These are phyloP conservation scores for Petrocephalus sullivani DNA, from an alignment of 2,797 vertebrate species.

Conservation along the genomic window DNA sequence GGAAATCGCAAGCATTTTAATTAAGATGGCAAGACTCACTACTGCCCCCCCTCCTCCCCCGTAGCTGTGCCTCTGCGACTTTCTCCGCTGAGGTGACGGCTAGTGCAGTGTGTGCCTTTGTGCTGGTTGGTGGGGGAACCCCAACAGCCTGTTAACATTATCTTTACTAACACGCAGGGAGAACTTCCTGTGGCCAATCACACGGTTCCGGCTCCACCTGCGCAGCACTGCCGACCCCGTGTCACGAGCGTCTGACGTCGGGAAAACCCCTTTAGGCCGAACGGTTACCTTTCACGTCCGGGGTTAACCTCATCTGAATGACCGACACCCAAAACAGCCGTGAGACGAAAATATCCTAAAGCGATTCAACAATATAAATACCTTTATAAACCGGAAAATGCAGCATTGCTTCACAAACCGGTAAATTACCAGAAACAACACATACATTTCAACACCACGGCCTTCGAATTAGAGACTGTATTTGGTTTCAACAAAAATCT, in stretches of 20 bases:
- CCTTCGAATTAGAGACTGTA: not conserved
- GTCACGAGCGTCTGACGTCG: not conserved
- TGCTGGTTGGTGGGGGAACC: not conserved
- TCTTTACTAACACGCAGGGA: not conserved
- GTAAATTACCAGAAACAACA: not conserved
- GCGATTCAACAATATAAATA: not conserved
- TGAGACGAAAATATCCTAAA: not conserved
- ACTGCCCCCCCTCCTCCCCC: not conserved
- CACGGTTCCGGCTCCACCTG: not conserved
- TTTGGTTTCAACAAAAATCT: not conserved
- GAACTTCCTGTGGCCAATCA: constrained; percentile 6
- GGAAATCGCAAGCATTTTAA: not conserved
- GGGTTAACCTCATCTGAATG: not conserved
- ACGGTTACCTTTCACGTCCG: not conserved
- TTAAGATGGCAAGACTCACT: not conserved
- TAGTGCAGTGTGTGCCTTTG: not conserved
- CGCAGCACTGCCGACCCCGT: not conserved
- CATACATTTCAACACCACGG: not conserved
- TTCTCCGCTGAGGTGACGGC: constrained; percentile 5
- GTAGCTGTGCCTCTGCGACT: not conserved
- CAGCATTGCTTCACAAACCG: not conserved
- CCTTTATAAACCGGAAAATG: not conserved
- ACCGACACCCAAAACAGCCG: not conserved
- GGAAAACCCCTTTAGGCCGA: not conserved
- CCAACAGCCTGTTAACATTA: constrained; percentile 13